Conservation (phyloP, 2,888 invertebrate genomes). For the Ectemnius cavifrons region DNA sequence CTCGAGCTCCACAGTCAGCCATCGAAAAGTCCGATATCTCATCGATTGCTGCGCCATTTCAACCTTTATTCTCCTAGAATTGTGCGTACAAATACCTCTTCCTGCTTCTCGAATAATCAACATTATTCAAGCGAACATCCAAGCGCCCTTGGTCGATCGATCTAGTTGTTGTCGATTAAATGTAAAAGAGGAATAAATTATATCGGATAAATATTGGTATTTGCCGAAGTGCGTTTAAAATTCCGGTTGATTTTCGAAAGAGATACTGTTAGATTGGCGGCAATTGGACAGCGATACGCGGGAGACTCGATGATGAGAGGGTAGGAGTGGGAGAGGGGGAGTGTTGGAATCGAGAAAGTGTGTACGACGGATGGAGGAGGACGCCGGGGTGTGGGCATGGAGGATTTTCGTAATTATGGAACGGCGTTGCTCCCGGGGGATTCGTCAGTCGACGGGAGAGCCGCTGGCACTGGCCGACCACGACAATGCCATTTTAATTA, state of each 20-base stretch:
- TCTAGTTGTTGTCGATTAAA: too few relatives aligned
- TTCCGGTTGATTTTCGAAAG: too few relatives aligned
- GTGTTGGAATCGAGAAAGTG: conserved; percentile 30
- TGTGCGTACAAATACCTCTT: too few relatives aligned
- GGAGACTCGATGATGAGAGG: not conserved
- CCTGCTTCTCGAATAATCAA: too few relatives aligned
- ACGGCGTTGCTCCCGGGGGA: conserved; percentile 69
- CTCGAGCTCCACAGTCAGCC: not conserved
- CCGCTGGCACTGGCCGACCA: conserved; percentile 62
- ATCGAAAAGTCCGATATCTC: not conserved
- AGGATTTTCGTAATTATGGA: conserved; percentile 70
- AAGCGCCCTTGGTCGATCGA: too few relatives aligned
- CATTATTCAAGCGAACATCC: too few relatives aligned
- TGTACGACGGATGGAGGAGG: conserved; percentile 16
- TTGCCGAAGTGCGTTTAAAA: too few relatives aligned
- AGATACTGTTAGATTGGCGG: too few relatives aligned
- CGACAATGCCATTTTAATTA: conserved; percentile 75
- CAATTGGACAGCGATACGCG: not conserved
- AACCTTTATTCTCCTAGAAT: too few relatives aligned
- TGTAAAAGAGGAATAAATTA: too few relatives aligned
- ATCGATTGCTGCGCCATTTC: too few relatives aligned
- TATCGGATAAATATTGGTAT: too few relatives aligned
- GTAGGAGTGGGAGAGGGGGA: conserved; percentile 7
- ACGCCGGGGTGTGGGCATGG: conserved; percentile 31
- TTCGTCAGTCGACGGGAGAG: conserved; percentile 66